Conservation (phyloP, 2,888 invertebrate species). For the Heliconius hortense region DNA sequence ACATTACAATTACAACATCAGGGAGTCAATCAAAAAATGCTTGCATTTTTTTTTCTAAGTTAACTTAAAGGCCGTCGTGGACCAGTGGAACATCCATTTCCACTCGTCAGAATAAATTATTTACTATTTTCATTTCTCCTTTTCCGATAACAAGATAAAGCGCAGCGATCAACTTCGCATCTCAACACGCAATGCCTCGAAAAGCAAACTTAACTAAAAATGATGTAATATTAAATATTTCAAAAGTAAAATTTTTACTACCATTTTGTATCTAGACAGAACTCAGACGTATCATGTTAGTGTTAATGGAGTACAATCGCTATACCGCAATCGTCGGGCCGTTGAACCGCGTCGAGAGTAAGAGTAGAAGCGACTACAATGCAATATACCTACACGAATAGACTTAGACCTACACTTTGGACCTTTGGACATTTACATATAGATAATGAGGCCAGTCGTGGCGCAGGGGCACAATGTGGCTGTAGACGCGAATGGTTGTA, state of each 20-base stretch:
- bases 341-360: conserved; percentile 44
- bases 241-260: not conserved
- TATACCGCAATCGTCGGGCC: conserved; percentile 37
- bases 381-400: conserved; percentile 24
- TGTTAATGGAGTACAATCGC: conserved; percentile 22
- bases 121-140: not conserved
- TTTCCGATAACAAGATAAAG: too few species aligned
- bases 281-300: conserved; percentile 31
- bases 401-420: too few species aligned
- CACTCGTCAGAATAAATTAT: not conserved
- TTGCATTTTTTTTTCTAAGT: too few species aligned
- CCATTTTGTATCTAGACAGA: conserved; percentile 27
- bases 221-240: not conserved
- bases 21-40: too few species aligned
- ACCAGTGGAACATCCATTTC: too few species aligned
- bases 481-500: too few species aligned
- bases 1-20: too few species aligned
- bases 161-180: too few species aligned
- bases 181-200: too few species aligned
- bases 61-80: too few species aligned
- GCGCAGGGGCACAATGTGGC: too few species aligned
- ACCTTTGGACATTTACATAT: not conserved
- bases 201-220: not conserved
- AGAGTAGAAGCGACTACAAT: conserved; percentile 41
- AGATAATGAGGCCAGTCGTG: too few species aligned